Conservation (phyloP, 2,797 vertebrate species). For the Falco columbarius region DNA sequence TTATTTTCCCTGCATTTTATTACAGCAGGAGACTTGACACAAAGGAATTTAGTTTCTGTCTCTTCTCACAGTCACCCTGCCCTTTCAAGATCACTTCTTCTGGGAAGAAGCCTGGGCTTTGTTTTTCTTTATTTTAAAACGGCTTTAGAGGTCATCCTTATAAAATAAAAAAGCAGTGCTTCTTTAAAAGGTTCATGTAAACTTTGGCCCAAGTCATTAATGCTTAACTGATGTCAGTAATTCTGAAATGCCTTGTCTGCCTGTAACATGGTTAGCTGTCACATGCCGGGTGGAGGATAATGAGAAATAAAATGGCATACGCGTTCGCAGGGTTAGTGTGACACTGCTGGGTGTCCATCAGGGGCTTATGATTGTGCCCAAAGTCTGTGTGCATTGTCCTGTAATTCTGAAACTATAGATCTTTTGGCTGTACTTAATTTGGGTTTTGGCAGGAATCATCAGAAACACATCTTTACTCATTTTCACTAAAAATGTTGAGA, state of each 20-base stretch:
- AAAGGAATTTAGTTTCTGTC: background rate
- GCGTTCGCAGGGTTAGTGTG: background rate
- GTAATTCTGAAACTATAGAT: background rate
- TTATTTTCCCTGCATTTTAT: background rate
- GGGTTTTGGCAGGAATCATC: background rate
- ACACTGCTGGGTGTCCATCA: background rate
- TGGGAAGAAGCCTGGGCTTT: background rate
- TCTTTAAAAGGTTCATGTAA: background rate
- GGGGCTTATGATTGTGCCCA: background rate
- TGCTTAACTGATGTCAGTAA: background rate
- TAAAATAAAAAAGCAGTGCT: background rate
- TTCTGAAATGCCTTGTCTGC: background rate
- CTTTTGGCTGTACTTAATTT: background rate
- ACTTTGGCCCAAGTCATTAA: background rate
- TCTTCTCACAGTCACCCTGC: background rate
- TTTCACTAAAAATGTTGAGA: background rate
- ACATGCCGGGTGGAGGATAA: background rate
- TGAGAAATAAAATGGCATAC: background rate
- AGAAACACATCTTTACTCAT: background rate
- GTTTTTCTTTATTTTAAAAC: background rate
- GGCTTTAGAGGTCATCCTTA: background rate
- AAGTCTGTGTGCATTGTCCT: background rate
- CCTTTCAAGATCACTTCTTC: background rate
- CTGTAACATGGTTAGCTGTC: accelerated
- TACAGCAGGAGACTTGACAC: too few relatives aligned